Base-by-base conservation (phyloP, 2,797 vertebrate genomes). In the Natrix natrix region DNA sequence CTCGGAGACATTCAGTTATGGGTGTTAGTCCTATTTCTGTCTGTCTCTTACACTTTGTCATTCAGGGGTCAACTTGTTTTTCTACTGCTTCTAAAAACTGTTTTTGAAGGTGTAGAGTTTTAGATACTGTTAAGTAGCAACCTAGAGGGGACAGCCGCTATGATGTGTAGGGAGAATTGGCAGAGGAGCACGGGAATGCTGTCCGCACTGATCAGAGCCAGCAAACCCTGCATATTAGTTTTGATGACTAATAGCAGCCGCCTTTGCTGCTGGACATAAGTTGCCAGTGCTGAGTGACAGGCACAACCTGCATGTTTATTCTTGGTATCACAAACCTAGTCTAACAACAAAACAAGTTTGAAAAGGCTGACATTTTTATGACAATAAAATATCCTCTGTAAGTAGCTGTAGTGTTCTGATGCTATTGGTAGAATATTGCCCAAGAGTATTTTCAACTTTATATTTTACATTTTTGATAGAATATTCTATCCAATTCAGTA, bases 361-460 rank as follows among this genome's bases (percentile, higher is more conserved):
- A 8, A 90, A 60, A 89, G 78, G 93, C 32, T 74, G 52, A 37
- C 91, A 93, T 87, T 93, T 94, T 87, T 66, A 48, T 90, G 52
- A 14, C 89, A 95, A 94, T 86, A 10, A 26, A 28, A 0, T 60
- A 0, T n/a, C 60, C 86, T 48, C 55, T n/a, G 32, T 0, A 0
- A 94, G 32, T 48, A 83, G n/a, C 56, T 59, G 14, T 69, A 28
- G 57, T 52, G 22, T 88, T 52, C 48, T 78, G 37, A 14, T 8
- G 16, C n/a, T 89, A 13, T 8, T 78, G 86, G 10, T 20, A 74
- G 37, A 54, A 43, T 56, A 59, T 10, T 17, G 63, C 57, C 83
- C 28, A 61, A 56, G 4, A 78, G 20, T 78, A 22, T 83, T 83
- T 83, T 83, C 74, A 48, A 83, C 20, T 83, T 83, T 22, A 83